These are phyloP conservation scores for Actinia equina DNA, from an alignment of 64 coral and sea anemone species.

Conservation along the genomic window DNA sequence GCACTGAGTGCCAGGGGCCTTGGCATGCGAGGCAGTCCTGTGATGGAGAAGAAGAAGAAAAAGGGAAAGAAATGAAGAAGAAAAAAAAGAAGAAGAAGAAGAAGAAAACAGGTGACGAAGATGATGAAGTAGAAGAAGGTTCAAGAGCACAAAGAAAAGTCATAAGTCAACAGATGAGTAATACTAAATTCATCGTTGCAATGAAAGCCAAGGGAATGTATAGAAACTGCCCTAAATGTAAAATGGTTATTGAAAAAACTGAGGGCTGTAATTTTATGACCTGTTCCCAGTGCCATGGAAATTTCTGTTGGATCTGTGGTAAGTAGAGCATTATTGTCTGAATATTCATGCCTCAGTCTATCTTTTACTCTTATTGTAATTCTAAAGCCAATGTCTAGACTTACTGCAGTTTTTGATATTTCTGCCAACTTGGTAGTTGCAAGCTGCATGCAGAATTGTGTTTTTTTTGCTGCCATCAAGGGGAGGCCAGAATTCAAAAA, in stretches of 20 bases:
- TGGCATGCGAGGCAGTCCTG: constrained; percentile 77
- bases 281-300: constrained; percentile 71
- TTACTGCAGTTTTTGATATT: no score
- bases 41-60: constrained; percentile 28
- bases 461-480: no score
- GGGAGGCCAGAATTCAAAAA: no score
- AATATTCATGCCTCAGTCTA: not conserved
- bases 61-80: not conserved
- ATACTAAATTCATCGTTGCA: constrained; percentile 48
- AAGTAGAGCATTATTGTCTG: constrained; percentile 17
- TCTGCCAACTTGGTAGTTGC: no score
- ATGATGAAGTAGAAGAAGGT: not conserved
- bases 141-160: constrained; percentile 19
- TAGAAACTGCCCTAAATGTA: constrained; percentile 81
- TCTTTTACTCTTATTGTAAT: no score
- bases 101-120: not conserved
- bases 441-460: no score
- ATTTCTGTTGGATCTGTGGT: constrained; percentile 95
- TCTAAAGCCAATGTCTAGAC: no score
- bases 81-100: constrained; percentile 38
- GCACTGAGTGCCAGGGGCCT: constrained; percentile 72
- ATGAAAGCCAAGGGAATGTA: constrained; percentile 71
- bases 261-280: constrained; percentile 92
- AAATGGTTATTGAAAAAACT: constrained; percentile 72
- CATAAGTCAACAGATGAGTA: constrained; percentile 30